Evolutionary conservation across 2,113 vertebrate genomes (phyloP), one percentile per base, ranked within the genome.

Genomic region (Psittacara wagleri): DNA sequence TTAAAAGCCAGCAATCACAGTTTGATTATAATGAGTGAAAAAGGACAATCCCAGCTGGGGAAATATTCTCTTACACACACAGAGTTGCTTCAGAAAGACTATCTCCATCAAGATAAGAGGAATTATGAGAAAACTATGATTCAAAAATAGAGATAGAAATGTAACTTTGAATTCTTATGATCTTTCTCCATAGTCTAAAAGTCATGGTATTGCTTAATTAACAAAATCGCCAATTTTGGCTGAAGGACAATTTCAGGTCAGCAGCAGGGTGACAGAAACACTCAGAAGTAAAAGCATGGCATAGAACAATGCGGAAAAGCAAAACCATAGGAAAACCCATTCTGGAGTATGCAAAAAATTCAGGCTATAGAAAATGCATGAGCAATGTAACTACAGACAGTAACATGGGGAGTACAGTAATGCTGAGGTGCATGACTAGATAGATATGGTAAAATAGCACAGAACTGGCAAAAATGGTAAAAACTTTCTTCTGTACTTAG

Each of bases 61-160:
- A 83, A 91, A 91, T 61, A 37, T 7, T 33, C 31, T 49, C 59
- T 57, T 62, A 67, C 52, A 41, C 18, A 57, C n/a, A 63, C 0
- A 62, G 3, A 93, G 17, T 41, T 0, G 0, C 10, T 82, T 85
- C 78, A 87, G 74, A 82, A 84, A 89, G 64, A 84, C 33, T 51
- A 20, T 72, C 48, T 59, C 52, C 39, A 46, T 33, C 51, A 61
- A 75, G 78, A 87, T 39, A 48, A 33, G 33, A 81, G 48, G 62
- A 81, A 66, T 43, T 1, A 75, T 0, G 22, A 88, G 81, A 92
- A 95, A 95, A 90, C 82, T 84, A 63, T 0, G 0, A 72, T 69
- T 91, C 27, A 85, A 83, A 96, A 90, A 83, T 48, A 95, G 52
- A 91, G 19, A 44, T 4, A 76, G 62, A 82, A 79, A 94, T 91